Percentiles rank a stretch among this genome's conserved stretches.
phyloP scores from a whole-genome alignment of 2,113 vertebrate genomes.

The Odocoileus hemionus region DNA sequence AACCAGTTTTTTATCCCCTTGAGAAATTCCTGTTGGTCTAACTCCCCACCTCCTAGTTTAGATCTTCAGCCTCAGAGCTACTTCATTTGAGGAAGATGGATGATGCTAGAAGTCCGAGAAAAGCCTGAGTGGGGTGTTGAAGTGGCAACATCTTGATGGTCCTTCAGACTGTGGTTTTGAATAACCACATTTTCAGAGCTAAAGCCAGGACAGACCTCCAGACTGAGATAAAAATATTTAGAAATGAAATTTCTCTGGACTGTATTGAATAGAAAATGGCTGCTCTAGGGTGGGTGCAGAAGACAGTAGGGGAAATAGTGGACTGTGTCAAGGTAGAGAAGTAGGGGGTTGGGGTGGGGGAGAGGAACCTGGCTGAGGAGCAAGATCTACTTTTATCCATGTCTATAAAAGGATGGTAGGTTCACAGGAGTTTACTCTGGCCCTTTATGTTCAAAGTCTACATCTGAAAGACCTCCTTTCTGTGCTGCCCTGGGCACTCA shows the following conservation, averaged over 20 bases:
- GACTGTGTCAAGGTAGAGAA: not conserved
- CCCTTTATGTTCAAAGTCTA: not conserved
- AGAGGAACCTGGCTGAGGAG: not conserved
- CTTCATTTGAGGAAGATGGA: not conserved
- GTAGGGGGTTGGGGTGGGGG: accelerated
- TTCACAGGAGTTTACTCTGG: not conserved
- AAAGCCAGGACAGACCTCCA: not conserved
- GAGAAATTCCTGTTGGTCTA: not conserved
- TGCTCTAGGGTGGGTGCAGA: not conserved
- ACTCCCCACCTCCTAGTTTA: not conserved
- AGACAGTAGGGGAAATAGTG: not conserved
- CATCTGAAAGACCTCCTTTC: not conserved
- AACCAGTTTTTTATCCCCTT: not conserved
- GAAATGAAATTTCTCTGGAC: not conserved
- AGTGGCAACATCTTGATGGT: not conserved
- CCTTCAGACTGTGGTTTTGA: not conserved
- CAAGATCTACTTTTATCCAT: not conserved
- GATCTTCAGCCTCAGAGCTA: not conserved
- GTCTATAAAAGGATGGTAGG: not conserved
- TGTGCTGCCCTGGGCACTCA: not conserved
- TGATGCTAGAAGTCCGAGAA: not conserved
- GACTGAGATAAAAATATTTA: not conserved
- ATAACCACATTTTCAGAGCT: not conserved
- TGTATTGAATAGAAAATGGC: not conserved
- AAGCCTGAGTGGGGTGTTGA: not conserved